phyloP scores from a whole-genome alignment of 2,113 vertebrate genomes.

The Channa maculata region DNA sequence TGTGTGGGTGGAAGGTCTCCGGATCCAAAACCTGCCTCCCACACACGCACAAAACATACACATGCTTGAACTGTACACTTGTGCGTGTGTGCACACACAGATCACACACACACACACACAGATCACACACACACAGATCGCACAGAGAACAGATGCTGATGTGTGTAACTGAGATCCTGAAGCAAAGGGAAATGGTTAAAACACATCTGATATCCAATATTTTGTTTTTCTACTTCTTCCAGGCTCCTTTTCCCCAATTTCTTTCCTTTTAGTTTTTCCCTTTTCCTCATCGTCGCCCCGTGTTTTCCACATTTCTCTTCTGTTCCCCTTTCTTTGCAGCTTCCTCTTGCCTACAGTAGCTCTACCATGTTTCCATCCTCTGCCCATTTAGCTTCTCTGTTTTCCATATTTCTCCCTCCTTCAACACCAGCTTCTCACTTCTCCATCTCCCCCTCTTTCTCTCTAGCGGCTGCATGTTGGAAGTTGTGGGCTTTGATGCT shows the following conservation, averaged over 20 bases:
- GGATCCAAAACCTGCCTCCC: constrained; percentile 66
- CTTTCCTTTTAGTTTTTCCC: background rate
- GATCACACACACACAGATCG: background rate
- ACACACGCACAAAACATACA: constrained; percentile 47
- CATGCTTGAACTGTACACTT: no score
- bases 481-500: constrained; percentile 78
- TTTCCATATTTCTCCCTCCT: background rate
- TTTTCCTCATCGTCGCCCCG: background rate
- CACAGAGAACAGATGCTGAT: background rate
- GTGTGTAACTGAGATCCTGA: constrained; percentile 39
- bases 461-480: constrained; percentile 61
- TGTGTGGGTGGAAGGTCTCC: constrained; percentile 66
- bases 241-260: background rate
- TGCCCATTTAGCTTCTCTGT: background rate
- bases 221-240: constrained; percentile 18
- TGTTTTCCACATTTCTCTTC: background rate
- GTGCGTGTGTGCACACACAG: background rate
- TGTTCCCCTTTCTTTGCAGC: background rate
- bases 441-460: constrained; percentile 30
- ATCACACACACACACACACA: constrained; percentile 4
- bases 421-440: constrained; percentile 19
- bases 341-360: no score
- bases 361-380: no score
- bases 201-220: constrained; percentile 32
- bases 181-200: constrained; percentile 31